A percentile compares a stretch with the other conserved stretches of the same genome.
These are phyloP conservation scores for Cacatua alba DNA, from an alignment of 2,113 vertebrate species.

Conservation along the genomic window DNA sequence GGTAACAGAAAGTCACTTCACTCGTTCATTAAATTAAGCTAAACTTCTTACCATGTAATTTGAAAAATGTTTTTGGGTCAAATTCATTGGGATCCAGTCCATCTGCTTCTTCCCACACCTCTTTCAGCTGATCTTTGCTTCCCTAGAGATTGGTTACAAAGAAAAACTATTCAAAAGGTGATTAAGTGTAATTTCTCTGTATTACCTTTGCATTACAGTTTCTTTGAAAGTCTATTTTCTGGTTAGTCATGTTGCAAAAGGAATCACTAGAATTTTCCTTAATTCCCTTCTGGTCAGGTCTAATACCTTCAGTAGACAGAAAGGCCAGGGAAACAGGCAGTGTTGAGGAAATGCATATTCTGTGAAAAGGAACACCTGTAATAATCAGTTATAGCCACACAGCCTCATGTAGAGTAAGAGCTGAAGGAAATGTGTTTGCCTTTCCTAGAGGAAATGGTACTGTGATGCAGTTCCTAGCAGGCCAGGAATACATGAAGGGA, in stretches of 20 bases:
- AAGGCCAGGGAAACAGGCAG: neutral
- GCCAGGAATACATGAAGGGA: neutral
- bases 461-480: neutral
- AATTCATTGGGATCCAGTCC: slow-evolving; percentile 96
- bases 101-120: slow-evolving; percentile 97
- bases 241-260: neutral
- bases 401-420: neutral
- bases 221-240: neutral
- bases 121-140: slow-evolving; percentile 96
- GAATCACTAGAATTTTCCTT: neutral
- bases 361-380: neutral
- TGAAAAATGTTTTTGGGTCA: slow-evolving; percentile 98
- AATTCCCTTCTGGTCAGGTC: neutral
- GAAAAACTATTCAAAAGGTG: slow-evolving; percentile 21
- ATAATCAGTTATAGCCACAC: neutral
- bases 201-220: neutral
- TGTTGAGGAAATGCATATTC: neutral
- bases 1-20: neutral
- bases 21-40: slow-evolving; percentile 40
- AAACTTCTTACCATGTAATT: slow-evolving; percentile 88
- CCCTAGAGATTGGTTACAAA: slow-evolving; percentile 80
- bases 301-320: neutral
- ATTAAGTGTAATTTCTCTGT: neutral
- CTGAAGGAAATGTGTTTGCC: neutral
- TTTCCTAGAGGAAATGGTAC: neutral